Evolutionary conservation across 1,140 invertebrate species (phyloP).

Genomic region (Drosophila nannoptera): DNA sequence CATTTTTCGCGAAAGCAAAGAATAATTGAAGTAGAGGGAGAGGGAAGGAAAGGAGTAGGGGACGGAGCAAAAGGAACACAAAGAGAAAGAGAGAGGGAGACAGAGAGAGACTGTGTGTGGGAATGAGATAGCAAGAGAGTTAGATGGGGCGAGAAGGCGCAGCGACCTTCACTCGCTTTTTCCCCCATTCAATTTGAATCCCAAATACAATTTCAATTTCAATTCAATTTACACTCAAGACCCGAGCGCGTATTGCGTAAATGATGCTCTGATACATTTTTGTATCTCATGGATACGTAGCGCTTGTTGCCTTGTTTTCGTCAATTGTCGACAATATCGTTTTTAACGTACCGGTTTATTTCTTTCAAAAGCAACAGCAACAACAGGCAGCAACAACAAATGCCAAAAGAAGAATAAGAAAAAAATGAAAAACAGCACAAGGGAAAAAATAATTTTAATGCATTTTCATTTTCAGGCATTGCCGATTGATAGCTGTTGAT

Average conservation of each 20-base stretch:
- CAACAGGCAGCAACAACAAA: slow-evolving; percentile 19
- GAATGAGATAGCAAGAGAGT: too few relatives aligned
- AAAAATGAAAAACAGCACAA: background rate
- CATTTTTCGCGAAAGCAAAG: slow-evolving; percentile 13
- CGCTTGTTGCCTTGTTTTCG: slow-evolving; percentile 63
- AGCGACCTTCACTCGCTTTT: slow-evolving; percentile 60
- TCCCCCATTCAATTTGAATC: slow-evolving; percentile 2
- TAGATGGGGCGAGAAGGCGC: background rate
- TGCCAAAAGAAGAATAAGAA: background rate
- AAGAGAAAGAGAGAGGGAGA: too few relatives aligned
- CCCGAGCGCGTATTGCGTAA: slow-evolving; percentile 54
- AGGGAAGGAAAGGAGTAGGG: background rate
- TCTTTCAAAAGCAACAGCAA: slow-evolving; percentile 54
- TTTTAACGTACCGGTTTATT: slow-evolving; percentile 65
- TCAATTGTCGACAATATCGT: slow-evolving; percentile 76
- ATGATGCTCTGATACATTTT: slow-evolving; percentile 10
- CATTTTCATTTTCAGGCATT: slow-evolving; percentile 56
- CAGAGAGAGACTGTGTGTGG: too few relatives aligned
- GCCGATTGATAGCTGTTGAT: slow-evolving; percentile 67
- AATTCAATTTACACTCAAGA: slow-evolving; percentile 36
- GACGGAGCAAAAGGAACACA: too few relatives aligned
- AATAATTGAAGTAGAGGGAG: background rate
- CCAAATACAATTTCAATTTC: slow-evolving; percentile 10
- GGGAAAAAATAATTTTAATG: slow-evolving; percentile 57
- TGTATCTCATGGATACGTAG: slow-evolving; percentile 6